Conservation (phyloP, 2,797 vertebrate genomes). For the Meriones psammophilus region DNA sequence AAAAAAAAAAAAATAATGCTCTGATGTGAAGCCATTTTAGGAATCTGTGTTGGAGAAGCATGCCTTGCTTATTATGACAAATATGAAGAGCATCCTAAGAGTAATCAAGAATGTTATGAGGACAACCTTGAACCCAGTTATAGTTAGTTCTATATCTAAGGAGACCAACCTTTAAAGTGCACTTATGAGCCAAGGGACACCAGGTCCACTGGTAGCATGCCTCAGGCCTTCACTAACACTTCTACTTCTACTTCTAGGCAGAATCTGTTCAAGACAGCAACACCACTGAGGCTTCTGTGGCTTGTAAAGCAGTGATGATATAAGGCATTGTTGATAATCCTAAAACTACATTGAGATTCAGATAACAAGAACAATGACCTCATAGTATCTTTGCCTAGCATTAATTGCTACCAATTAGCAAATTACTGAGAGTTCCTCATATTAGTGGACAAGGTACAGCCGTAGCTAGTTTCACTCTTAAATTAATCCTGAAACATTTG, state of each 20-base stretch:
- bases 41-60: not conserved
- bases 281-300: not conserved
- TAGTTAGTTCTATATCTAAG: not conserved
- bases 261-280: not conserved
- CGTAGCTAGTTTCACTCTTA: constrained; percentile 63
- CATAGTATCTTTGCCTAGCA: constrained; percentile 62
- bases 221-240: not conserved
- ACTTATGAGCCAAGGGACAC: not conserved
- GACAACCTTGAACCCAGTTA: not conserved
- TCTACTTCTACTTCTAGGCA: not conserved
- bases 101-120: not conserved
- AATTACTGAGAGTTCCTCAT: constrained; percentile 73
- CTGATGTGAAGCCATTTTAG: constrained; percentile 26
- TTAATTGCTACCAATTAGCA: constrained; percentile 76
- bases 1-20: not conserved
- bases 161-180: not conserved
- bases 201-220: not conserved
- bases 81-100: constrained; percentile 15
- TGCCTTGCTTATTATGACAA: not conserved
- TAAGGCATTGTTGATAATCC: constrained; percentile 44
- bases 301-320: constrained; percentile 43
- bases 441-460: constrained; percentile 62
- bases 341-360: constrained; percentile 66
- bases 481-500: constrained; percentile 48
- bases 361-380: constrained; percentile 71